These are phyloP conservation scores for Spodoptera littoralis DNA, from an alignment of 2,888 invertebrate species.

Conservation along the genomic window DNA sequence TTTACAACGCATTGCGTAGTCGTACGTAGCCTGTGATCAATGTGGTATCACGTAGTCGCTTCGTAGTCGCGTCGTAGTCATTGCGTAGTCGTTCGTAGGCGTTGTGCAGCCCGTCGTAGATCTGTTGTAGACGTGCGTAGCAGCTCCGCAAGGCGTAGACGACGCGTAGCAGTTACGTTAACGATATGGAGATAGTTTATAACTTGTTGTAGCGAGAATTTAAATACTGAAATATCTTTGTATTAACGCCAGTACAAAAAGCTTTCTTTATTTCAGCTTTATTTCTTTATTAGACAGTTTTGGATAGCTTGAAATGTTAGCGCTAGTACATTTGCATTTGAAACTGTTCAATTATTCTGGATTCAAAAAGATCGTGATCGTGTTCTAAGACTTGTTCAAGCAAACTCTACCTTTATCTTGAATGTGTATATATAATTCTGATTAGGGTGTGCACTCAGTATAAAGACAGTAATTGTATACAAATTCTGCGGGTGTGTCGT, in stretches of 20 bases:
- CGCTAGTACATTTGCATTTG: too few species aligned
- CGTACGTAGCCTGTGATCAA: too few species aligned
- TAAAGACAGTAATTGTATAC: constrained; percentile 10
- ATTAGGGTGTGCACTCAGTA: neutral
- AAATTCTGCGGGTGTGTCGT: constrained; percentile 46
- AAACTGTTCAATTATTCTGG: too few species aligned
- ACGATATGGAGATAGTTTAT: neutral
- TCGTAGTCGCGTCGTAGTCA: neutral
- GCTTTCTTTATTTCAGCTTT: too few species aligned
- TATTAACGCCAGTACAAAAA: too few species aligned
- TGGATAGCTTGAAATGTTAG: too few species aligned
- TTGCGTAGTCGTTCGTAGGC: neutral
- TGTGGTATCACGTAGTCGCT: neutral
- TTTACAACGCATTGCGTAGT: neutral
- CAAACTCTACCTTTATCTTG: neutral
- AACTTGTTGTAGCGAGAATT: too few species aligned
- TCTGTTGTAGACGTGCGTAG: too few species aligned
- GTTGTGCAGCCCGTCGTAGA: neutral
- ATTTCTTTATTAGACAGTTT: too few species aligned
- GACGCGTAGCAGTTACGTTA: constrained; percentile 3
- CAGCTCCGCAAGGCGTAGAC: neutral
- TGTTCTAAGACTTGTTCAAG: neutral
- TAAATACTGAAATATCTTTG: too few species aligned
- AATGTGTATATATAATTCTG: neutral
- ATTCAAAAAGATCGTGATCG: too few species aligned